Conservation (phyloP, 2,797 vertebrate species). For the Bufotes viridis region DNA sequence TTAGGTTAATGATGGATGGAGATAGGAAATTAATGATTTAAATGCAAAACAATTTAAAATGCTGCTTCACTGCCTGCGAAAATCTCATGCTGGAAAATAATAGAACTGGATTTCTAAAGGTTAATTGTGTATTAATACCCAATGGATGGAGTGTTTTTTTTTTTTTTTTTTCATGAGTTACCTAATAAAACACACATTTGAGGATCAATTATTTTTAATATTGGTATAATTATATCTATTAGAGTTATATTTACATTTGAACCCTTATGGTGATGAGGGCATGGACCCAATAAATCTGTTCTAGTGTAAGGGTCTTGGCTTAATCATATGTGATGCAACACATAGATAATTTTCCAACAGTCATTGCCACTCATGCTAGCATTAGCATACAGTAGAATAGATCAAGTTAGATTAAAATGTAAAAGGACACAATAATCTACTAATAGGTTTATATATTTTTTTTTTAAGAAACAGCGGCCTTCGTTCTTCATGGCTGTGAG, state of each 20-base stretch:
- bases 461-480: too few species aligned
- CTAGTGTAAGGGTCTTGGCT: neutral
- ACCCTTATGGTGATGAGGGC: constrained; percentile 10
- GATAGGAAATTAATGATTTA: constrained; percentile 71
- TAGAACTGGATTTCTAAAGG: constrained; percentile 54
- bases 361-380: too few species aligned
- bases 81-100: constrained; percentile 69
- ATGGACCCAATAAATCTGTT: constrained; percentile 7
- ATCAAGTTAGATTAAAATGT: neutral
- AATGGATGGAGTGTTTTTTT: constrained; percentile 32
- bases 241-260: constrained; percentile 37
- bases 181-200: constrained; percentile 52
- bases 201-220: constrained; percentile 55
- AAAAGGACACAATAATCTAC: neutral
- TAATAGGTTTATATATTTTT: too few species aligned
- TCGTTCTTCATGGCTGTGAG: too few species aligned
- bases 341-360: neutral
- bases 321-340: neutral
- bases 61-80: constrained; percentile 68
- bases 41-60: constrained; percentile 72
- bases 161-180: constrained; percentile 39
- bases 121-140: constrained; percentile 57
- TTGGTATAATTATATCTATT: constrained; percentile 40
- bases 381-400: too few species aligned
- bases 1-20: constrained; percentile 74